These are phyloP conservation scores for Syrrhaptes paradoxus DNA, from an alignment of 2,113 vertebrate genomes.

Conservation along the genomic window DNA sequence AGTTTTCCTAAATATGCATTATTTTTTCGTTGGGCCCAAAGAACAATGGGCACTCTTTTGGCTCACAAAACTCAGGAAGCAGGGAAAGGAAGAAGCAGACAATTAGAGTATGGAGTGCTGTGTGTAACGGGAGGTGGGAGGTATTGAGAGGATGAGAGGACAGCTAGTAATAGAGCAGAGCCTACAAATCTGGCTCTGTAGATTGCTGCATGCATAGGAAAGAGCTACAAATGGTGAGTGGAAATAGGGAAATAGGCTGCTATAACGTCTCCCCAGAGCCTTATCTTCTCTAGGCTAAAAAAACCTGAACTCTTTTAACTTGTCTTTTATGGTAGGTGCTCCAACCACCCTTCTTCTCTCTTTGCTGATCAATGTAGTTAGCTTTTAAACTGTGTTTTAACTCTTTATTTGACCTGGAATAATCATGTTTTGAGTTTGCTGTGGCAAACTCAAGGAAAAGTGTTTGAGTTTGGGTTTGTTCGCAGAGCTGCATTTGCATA, in stretches of 20 bases:
- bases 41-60: conserved; percentile 62
- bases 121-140: background rate
- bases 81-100: conserved; percentile 32
- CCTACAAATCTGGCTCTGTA: background rate
- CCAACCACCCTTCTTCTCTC: background rate
- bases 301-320: too few species aligned
- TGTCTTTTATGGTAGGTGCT: too few species aligned
- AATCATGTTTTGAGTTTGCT: background rate
- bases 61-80: conserved; percentile 59
- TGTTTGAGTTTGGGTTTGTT: background rate
- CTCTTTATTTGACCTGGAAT: background rate
- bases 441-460: background rate
- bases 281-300: too few species aligned
- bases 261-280: too few species aligned
- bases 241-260: background rate
- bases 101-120: conserved; percentile 34
- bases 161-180: background rate
- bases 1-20: conserved; percentile 65
- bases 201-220: background rate
- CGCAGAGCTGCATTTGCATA: background rate
- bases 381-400: background rate
- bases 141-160: background rate
- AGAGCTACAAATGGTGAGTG: background rate
- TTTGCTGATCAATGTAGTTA: background rate
- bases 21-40: conserved; percentile 19